A percentile compares a stretch with the other conserved stretches of the same genome.
Evolutionary conservation across 64 coral and sea anemone genomes (phyloP).

Genomic region (Cladopsammia gracilis): DNA sequence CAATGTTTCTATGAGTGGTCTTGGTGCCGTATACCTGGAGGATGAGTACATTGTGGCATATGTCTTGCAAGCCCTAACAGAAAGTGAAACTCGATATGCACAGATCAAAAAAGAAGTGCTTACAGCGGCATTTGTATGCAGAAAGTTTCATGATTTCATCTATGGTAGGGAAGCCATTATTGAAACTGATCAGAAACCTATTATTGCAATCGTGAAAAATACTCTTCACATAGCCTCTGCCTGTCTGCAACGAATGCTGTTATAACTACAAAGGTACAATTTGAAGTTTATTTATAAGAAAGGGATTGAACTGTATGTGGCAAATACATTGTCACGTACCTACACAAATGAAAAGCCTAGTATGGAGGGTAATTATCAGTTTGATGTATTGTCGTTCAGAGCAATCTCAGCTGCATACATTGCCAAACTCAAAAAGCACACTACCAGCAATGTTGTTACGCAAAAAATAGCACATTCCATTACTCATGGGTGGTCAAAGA

Average conservation of each 20-base stretch:
- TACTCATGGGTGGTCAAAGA: constrained; percentile 15
- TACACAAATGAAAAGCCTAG: background rate
- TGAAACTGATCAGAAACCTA: constrained; percentile 26
- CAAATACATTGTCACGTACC: background rate
- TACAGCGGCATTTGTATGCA: background rate
- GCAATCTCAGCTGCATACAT: background rate
- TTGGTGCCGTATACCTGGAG: too few relatives aligned
- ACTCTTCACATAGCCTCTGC: background rate
- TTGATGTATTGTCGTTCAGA: background rate
- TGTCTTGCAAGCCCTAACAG: too few relatives aligned
- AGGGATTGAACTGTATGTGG: background rate
- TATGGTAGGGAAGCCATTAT: background rate
- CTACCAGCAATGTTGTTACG: background rate
- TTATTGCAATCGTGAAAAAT: background rate
- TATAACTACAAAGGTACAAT: background rate
- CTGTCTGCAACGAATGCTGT: too few relatives aligned
- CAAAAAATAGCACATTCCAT: background rate
- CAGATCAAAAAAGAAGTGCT: background rate
- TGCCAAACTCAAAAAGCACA: background rate
- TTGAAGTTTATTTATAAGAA: background rate
- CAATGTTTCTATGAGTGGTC: too few relatives aligned
- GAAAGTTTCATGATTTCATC: too few relatives aligned
- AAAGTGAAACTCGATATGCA: background rate
- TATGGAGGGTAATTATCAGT: background rate
- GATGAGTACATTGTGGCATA: too few relatives aligned